phyloP scores from a whole-genome alignment of 1,140 invertebrate genomes.

The Platyscapa corneri region DNA sequence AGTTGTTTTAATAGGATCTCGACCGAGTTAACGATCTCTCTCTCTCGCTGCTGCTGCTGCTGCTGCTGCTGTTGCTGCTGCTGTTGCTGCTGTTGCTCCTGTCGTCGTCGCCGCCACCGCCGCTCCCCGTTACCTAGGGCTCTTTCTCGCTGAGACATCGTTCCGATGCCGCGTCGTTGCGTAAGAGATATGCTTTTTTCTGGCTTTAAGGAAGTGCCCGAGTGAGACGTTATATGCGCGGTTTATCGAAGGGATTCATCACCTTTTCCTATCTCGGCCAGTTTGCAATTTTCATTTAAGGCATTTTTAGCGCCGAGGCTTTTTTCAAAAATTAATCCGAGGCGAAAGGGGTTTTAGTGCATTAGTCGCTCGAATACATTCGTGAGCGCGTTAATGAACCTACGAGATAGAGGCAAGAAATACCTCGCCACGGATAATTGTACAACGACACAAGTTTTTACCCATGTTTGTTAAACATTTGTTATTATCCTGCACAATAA shows the following conservation, averaged over 20 bases:
- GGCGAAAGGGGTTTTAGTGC: not conserved
- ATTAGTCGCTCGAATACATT: not conserved
- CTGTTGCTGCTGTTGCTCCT: too few relatives aligned
- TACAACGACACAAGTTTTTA: not conserved
- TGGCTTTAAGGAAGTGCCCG: not conserved
- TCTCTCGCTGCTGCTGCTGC: not conserved
- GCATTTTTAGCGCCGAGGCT: not conserved
- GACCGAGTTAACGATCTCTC: constrained; percentile 42
- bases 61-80: too few relatives aligned
- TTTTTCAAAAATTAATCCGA: not conserved
- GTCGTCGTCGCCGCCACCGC: too few relatives aligned
- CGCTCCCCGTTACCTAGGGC: too few relatives aligned
- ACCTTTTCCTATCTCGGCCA: not conserved
- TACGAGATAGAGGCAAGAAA: not conserved
- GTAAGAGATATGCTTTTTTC: constrained; percentile 6
- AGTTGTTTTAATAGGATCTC: constrained; percentile 46
- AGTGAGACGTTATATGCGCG: not conserved
- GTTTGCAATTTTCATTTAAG: not conserved
- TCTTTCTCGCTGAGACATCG: not conserved
- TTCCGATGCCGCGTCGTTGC: not conserved
- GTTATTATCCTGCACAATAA: not conserved
- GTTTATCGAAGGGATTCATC: constrained; percentile 11
- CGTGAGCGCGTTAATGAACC: not conserved
- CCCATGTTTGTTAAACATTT: not conserved
- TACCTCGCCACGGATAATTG: not conserved